A percentile compares a stretch with the other conserved stretches of the same genome.
These are phyloP conservation scores for Calliopum simillimum DNA, from an alignment of 2,888 invertebrate species.

Conservation along the genomic window DNA sequence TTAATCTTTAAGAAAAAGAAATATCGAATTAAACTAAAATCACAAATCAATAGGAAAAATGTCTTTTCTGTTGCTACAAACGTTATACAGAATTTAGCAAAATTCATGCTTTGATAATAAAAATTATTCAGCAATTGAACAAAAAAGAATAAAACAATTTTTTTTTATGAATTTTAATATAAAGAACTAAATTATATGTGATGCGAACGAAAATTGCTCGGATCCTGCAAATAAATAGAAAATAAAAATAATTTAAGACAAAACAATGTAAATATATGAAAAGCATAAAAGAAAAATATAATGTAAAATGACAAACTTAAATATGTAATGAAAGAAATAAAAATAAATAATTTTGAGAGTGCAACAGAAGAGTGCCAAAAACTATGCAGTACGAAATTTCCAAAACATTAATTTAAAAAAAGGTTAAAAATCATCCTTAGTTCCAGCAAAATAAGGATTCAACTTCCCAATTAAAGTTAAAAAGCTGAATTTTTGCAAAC, in stretches of 20 bases:
- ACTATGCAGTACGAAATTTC: too few species aligned
- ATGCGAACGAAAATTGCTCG: slow-evolving; percentile 17
- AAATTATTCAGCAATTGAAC: not conserved
- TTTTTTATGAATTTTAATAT: not conserved
- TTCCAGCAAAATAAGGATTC: too few species aligned
- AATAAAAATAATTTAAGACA: not conserved
- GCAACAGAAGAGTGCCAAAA: too few species aligned
- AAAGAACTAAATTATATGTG: slow-evolving; percentile 10
- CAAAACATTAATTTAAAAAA: too few species aligned
- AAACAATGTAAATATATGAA: not conserved
- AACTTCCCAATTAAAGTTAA: too few species aligned
- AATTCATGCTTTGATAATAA: too few species aligned
- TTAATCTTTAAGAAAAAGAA: not conserved
- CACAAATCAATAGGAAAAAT: slow-evolving; percentile 28
- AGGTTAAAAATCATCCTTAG: too few species aligned
- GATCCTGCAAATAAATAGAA: slow-evolving; percentile 21
- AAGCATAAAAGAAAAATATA: not conserved
- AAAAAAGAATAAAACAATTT: not conserved
- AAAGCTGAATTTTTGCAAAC: too few species aligned
- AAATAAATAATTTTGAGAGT: too few species aligned
- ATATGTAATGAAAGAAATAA: too few species aligned
- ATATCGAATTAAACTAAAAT: slow-evolving; percentile 27
- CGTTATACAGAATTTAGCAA: too few species aligned
- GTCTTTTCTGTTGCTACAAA: slow-evolving; percentile 13
- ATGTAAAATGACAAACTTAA: too few species aligned